Evolutionary conservation across 30 jellyfish, hydroid and myxozoan genomes (phyloP), one percentile per base, ranked within the genome.

Genomic region (Phacellophora camtschatica): DNA sequence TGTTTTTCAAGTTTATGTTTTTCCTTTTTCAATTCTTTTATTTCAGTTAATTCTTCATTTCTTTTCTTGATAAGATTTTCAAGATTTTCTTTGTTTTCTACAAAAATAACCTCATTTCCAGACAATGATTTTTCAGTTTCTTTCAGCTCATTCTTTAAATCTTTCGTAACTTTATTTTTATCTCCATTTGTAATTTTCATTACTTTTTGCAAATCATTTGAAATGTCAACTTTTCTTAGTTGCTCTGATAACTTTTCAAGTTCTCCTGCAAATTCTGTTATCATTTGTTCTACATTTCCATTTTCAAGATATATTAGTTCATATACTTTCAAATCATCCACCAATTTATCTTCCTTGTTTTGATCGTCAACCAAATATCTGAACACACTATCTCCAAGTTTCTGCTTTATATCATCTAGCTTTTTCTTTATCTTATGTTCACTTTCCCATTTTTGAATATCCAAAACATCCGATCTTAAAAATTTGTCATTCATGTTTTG

Each of bases 401-500:
- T 27, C 20, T 49, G n/a, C 67, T 81, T 56, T 24, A 69, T 33
- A 18, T 37, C 46, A 18, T 53, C 58, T 32, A 68, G 15, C 34
- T 66, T 33, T 20, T 66, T 54, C 46, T 30, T 48, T 70, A 81
- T 23, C 58, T 22, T 34, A 19, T 35, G 35, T 32, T 66, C 92
- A 6, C 27, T 66, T 56, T 81, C 85, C 85, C 85, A 66, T 49
- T 70, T 48, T 30, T 77, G 79, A n/a, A 81, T 53, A 18, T 81
- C 92, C 13, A 66, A 32, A 12, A 22, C 69, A 5, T 61, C 31
- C 29, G 30, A n/a, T 23, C 48, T 68, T 13, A 23, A 33, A 8
- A n/a, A 27, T 2, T 28, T 72, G 7, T 18, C 66, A 6, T 16
- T 13, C 28, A 37, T 25, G 10, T 45, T 74, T 25, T 65, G 31